Evolutionary conservation across 37 sponge, comb jelly and placozoan genomes (phyloP), one percentile per base, ranked within the genome.

Genomic region (Agelas oroides): DNA sequence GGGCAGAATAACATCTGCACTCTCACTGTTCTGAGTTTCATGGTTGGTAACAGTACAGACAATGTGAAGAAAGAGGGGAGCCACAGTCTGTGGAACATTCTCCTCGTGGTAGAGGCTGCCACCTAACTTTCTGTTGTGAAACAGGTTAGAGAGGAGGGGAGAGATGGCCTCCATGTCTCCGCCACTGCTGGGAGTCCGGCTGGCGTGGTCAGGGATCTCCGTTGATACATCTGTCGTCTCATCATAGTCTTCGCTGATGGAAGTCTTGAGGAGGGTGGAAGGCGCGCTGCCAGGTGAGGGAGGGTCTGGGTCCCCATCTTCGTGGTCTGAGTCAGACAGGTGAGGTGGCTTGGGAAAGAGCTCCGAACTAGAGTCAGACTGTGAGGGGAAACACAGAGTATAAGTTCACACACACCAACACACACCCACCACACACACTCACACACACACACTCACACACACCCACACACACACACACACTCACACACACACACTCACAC

Each of bases 31-130:
- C 46, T 5, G 62, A 34, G 23, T 35, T 3, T 30, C 70, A 69
- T 36, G 37, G 34, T 35, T 20, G 3, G 34, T 69, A 34, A 69
- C 37, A 21, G 46, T 36, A 65, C 38, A 78, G 52, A 37, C 65
- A 21, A 78, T 24, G 41, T 60, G 35, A 25, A 78, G 65, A 65
- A 78, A 78, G 40, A 78, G 78, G n/a, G 78, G 78, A 14, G 78
- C 63, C 24, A 35, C 27, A 3, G 46, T 46, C 46, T 8, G 8
- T 8, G 3, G 46, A 8, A 8, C 3, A 8, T 46, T 8, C 46
- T 46, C 46, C 46, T 46, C n/a, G n/a, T n/a, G n/a, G n/a, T n/a
- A n/a, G n/a, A n/a, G n/a, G n/a, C n/a, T n/a, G n/a, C n/a, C 14
- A 27, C 63, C 70, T 20, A 20, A 34, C 70, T 21, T 52, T 3